Evolutionary conservation across 2,113 vertebrate species (phyloP).

Genomic region (Hemichromis elongatus): DNA sequence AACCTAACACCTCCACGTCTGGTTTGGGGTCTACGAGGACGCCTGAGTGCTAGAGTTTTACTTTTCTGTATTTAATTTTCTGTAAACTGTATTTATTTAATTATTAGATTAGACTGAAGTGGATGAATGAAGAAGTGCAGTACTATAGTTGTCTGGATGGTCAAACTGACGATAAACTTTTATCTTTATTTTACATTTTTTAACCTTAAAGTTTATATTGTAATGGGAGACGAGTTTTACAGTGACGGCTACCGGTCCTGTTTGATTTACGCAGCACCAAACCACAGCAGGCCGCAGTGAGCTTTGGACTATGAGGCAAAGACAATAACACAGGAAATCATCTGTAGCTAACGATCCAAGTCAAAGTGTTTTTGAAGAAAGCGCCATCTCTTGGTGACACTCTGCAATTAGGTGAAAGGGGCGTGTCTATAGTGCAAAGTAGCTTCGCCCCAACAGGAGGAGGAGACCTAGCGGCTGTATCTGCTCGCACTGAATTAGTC

Average conservation of each 20-base stretch:
- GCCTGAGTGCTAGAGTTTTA: rapidly evolving
- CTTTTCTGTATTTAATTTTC: not conserved
- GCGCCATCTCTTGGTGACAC: not conserved
- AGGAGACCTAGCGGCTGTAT: not conserved
- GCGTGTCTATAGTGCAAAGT: not conserved
- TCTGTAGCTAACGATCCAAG: not conserved
- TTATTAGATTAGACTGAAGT: too few species aligned
- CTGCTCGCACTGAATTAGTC: not conserved
- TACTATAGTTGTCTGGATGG: too few species aligned
- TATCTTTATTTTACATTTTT: too few species aligned
- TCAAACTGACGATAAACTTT: too few species aligned
- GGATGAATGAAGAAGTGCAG: too few species aligned
- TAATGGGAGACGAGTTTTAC: too few species aligned
- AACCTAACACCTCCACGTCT: not conserved
- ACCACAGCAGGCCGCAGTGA: not conserved
- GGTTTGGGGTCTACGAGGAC: not conserved
- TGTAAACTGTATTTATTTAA: too few species aligned
- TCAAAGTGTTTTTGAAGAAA: not conserved
- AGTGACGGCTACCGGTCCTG: too few species aligned
- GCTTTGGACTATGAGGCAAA: not conserved
- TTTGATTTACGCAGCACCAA: too few species aligned
- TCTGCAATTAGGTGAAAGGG: not conserved
- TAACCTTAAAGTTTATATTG: too few species aligned
- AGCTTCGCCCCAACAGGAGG: not conserved
- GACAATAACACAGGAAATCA: not conserved